Base-by-base conservation (phyloP, 2,888 invertebrate genomes). In the Pharmacophagus antenor region DNA sequence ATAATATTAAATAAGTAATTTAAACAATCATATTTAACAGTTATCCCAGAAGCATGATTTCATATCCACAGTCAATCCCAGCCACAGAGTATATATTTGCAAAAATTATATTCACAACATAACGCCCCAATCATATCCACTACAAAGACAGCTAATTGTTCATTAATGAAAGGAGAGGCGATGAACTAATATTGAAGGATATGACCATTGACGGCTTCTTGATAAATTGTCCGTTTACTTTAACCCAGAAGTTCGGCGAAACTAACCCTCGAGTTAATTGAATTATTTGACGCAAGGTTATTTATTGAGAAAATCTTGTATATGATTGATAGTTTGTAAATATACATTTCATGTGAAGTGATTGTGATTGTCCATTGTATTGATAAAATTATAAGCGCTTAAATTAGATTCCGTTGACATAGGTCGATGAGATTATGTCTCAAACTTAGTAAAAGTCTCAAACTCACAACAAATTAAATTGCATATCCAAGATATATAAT, bases 211-310 rank as follows among this genome's bases (percentile, higher is more conserved):
- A 54, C 42, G n/a, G 54, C 15, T 27, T 18, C 25, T 53, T 54
- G 44, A 59, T 52, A 58, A 58, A 58, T 54, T 21, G 17, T 22
- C 18, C 22, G 44, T 48, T 59, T 42, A 54, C 47, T 42, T 59
- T 37, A 37, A 46, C 55, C 55, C 49, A 12, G 2, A 50, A 60
- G 50, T 55, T 60, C 23, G 31, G 15, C 21, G 21, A 17, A 31
- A 50, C 27, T 48, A 50, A 18, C 18, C 59, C 46, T 46, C 44
- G 37, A 60, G 50, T 50, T 51, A 23, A 50, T 55, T 60, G 20
- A 46, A 60, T 55, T 22, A 18, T 31, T 22, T 55, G 27, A 50
- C n/a, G 17, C 22, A 56, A 17, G 12, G 31, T 10, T 37, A 31
- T 17, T 17, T 20, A 22, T 1, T 18, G 23, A 8, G n/a, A 22